Conservation (phyloP, 2,888 invertebrate genomes). For the Drosophila recens region DNA sequence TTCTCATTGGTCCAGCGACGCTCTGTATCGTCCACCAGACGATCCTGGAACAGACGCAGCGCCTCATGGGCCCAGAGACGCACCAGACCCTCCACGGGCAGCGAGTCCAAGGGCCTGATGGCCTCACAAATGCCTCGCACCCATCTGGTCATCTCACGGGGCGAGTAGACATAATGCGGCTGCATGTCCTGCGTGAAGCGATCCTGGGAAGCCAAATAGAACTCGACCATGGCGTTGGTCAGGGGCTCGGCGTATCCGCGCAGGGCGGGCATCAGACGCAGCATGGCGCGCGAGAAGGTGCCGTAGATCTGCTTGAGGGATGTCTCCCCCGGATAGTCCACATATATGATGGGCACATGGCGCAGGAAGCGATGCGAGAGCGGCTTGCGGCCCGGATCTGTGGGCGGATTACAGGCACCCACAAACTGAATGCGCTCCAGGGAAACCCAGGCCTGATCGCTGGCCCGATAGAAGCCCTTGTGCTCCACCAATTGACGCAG, state of each 20-base stretch:
- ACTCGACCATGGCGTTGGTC: conserved; percentile 99
- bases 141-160: conserved; percentile 99
- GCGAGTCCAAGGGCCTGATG: conserved; percentile 96
- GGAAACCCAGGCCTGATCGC: conserved; percentile 98
- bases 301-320: conserved; percentile 99
- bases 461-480: conserved; percentile 94
- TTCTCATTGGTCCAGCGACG: conserved; percentile 99
- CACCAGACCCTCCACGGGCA: conserved; percentile 97
- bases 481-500: conserved; percentile 98
- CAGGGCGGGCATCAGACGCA: conserved; percentile 95
- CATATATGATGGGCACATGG: conserved; percentile 99
- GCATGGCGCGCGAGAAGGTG: conserved; percentile 99
- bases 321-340: conserved; percentile 99
- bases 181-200: conserved; percentile 99
- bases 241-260: conserved; percentile 97
- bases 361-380: conserved; percentile 94
- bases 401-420: conserved; percentile 99
- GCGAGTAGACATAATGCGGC: conserved; percentile 99
- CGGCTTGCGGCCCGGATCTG: conserved; percentile 99
- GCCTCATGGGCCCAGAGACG: conserved; percentile 99
- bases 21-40: conserved; percentile 97
- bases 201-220: conserved; percentile 98
- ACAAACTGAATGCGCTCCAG: conserved; percentile 99
- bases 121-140: conserved; percentile 99
- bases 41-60: conserved; percentile 97